phyloP scores from a whole-genome alignment of 2,113 vertebrate genomes.

The Cyanistes caeruleus region DNA sequence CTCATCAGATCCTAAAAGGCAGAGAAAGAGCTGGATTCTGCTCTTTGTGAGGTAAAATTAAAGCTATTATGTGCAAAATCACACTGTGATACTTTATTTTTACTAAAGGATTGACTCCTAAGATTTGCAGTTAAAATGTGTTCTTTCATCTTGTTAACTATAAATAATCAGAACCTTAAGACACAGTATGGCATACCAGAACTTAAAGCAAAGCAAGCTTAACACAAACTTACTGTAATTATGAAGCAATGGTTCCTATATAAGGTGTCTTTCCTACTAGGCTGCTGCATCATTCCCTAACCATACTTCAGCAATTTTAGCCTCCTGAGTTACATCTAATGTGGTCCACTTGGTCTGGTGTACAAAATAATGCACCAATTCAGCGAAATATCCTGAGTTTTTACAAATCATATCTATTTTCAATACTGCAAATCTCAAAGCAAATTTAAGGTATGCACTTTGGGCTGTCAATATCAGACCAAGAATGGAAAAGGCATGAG shows the following conservation, averaged over 20 bases:
- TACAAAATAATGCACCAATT: background rate
- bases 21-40: background rate
- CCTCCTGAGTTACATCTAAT: background rate
- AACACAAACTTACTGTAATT: background rate
- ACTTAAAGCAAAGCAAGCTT: background rate
- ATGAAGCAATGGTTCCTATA: background rate
- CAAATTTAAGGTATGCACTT: background rate
- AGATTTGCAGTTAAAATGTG: background rate
- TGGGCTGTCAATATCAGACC: background rate
- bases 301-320: background rate
- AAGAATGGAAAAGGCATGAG: background rate
- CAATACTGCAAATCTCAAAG: background rate
- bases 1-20: background rate
- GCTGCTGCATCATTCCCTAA: background rate
- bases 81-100: background rate
- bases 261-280: background rate
- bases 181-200: background rate
- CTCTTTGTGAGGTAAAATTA: background rate
- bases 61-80: background rate
- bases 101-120: background rate
- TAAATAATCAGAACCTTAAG: background rate
- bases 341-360: background rate
- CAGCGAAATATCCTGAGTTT: background rate
- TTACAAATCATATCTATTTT: background rate
- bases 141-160: background rate